Conservation (phyloP, 1,140 invertebrate genomes). For the Sycobia sp. region DNA sequence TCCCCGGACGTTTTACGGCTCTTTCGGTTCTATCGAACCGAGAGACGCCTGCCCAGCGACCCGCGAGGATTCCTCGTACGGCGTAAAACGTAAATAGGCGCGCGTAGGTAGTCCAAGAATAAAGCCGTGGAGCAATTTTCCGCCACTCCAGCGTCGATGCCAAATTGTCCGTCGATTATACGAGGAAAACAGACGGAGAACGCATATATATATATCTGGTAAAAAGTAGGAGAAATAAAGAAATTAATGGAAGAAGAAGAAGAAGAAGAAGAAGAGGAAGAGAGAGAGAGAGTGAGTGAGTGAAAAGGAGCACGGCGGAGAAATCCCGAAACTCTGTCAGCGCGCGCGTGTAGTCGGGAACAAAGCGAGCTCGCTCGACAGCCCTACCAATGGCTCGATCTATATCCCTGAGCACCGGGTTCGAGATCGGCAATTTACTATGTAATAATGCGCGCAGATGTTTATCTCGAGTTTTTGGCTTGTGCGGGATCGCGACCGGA, state of each 20-base stretch:
- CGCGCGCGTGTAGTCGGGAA: slow-evolving; percentile 39
- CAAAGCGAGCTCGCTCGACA: slow-evolving; percentile 32
- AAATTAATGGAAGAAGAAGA: too few species aligned
- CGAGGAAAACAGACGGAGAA: slow-evolving; percentile 22
- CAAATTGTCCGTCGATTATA: slow-evolving; percentile 19
- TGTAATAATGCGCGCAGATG: slow-evolving; percentile 53
- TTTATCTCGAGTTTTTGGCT: slow-evolving; percentile 52
- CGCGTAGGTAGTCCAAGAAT: too few species aligned
- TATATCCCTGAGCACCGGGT: slow-evolving; percentile 8
- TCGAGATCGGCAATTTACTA: slow-evolving; percentile 49
- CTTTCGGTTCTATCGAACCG: not conserved
- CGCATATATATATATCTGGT: slow-evolving; percentile 12
- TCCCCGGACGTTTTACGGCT: not conserved
- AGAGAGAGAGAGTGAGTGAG: too few species aligned
- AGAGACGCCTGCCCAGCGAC: not conserved
- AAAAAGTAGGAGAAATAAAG: too few species aligned
- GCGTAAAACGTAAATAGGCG: slow-evolving; percentile 9
- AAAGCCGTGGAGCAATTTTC: slow-evolving; percentile 45
- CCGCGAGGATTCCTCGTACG: not conserved
- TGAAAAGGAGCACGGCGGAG: slow-evolving; percentile 17
- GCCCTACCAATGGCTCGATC: slow-evolving; percentile 16
- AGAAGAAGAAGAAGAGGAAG: too few species aligned
- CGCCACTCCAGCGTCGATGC: slow-evolving; percentile 48
- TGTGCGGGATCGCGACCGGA: slow-evolving; percentile 29
- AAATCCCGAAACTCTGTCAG: slow-evolving; percentile 42